Conservation (phyloP, 2,888 invertebrate species). For the Ischnus inquisitorius region DNA sequence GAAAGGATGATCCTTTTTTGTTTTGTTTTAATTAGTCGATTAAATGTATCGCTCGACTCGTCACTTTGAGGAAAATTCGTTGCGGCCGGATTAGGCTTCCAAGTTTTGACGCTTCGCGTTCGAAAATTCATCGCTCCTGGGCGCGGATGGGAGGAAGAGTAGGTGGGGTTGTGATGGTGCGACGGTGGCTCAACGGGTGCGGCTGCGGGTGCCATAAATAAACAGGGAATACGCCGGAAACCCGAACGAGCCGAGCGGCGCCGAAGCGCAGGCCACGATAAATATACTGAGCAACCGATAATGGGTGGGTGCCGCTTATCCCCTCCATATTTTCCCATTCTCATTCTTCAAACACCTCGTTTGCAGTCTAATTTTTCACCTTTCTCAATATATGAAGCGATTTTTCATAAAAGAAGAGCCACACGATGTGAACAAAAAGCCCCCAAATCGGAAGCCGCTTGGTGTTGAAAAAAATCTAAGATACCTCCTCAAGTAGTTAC, state of each 20-base stretch:
- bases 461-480: background rate
- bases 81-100: slow-evolving; percentile 11
- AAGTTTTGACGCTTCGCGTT: slow-evolving; percentile 57
- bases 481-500: too few species aligned
- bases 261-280: slow-evolving; percentile 73
- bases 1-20: background rate
- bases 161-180: background rate
- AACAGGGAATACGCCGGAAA: slow-evolving; percentile 76
- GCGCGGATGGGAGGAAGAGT: slow-evolving; percentile 19
- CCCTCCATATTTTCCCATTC: slow-evolving; percentile 18
- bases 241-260: slow-evolving; percentile 71
- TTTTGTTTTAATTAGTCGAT: slow-evolving; percentile 14
- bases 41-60: background rate
- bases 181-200: slow-evolving; percentile 68
- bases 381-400: background rate
- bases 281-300: slow-evolving; percentile 78
- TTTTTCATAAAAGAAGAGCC: background rate
- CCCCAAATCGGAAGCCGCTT: background rate
- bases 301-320: slow-evolving; percentile 61
- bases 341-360: slow-evolving; percentile 16
- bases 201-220: slow-evolving; percentile 80
- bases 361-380: slow-evolving; percentile 10
- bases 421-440: background rate
- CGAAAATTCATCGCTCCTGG: slow-evolving; percentile 55
- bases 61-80: slow-evolving; percentile 3